Conservation (phyloP, 2,888 invertebrate genomes). For the Volucella bombylans region DNA sequence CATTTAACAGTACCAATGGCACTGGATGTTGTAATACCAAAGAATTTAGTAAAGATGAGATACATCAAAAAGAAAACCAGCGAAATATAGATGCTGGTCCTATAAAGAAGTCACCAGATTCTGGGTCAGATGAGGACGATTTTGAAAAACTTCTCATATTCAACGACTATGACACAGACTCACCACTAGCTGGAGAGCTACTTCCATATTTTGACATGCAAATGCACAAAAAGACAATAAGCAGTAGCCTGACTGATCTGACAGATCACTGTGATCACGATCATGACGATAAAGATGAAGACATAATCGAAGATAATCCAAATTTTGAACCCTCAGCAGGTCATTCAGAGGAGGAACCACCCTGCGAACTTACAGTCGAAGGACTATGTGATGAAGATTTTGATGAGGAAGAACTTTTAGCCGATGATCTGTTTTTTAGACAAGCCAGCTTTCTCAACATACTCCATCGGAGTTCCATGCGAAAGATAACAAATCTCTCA, state of each 20-base stretch:
- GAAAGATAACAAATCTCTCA: constrained; percentile 78
- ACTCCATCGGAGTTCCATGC: constrained; percentile 81
- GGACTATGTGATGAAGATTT: constrained; percentile 80
- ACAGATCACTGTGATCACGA: constrained; percentile 63
- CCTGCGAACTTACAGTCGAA: constrained; percentile 44
- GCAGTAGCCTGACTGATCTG: constrained; percentile 79
- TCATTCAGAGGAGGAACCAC: constrained; percentile 20
- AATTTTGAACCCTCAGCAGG: constrained; percentile 57
- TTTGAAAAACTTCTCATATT: constrained; percentile 81
- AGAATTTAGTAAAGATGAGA: constrained; percentile 53
- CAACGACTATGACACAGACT: constrained; percentile 79
- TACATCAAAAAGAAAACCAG: constrained; percentile 21
- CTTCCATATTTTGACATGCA: constrained; percentile 82
- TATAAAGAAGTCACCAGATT: constrained; percentile 77
- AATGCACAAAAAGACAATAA: constrained; percentile 79
- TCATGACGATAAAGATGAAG: constrained; percentile 75
- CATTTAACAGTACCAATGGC: constrained; percentile 56
- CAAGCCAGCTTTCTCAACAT: constrained; percentile 81
- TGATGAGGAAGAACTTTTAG: constrained; percentile 79
- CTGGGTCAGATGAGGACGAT: constrained; percentile 80
- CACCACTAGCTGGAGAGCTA: constrained; percentile 80
- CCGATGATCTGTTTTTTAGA: constrained; percentile 81
- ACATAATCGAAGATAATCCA: constrained; percentile 56
- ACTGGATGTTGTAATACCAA: constrained; percentile 68
- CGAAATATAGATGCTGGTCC: constrained; percentile 46